phyloP scores from a whole-genome alignment of 2,888 invertebrate species.

The Melinopterus prodromus region DNA sequence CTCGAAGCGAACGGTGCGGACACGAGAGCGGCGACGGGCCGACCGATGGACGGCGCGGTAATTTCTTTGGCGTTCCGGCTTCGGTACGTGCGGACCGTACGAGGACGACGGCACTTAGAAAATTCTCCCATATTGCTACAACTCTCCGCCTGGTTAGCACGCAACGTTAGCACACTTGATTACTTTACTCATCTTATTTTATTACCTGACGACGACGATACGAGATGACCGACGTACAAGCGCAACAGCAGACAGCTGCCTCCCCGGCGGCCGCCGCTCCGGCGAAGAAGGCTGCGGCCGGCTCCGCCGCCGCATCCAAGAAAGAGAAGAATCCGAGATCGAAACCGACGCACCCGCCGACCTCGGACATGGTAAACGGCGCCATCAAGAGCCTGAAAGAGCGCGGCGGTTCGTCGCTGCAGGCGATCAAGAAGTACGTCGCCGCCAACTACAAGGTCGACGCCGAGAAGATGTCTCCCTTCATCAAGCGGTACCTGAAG shows the following conservation, averaged over 20 bases:
- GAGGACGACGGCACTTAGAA: background rate
- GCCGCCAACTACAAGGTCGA: slow-evolving; percentile 68
- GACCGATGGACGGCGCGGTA: background rate
- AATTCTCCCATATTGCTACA: background rate
- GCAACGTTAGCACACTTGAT: background rate
- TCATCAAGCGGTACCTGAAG: slow-evolving; percentile 69
- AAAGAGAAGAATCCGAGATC: slow-evolving; percentile 35
- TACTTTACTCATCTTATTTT: background rate
- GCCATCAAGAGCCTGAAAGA: slow-evolving; percentile 66
- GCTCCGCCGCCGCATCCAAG: slow-evolving; percentile 17
- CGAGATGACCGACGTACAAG: slow-evolving; percentile 6
- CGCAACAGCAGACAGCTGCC: slow-evolving; percentile 27
- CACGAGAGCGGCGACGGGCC: background rate
- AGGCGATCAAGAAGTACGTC: slow-evolving; percentile 72
- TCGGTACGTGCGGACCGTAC: slow-evolving; percentile 15
- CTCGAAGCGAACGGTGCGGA: background rate
- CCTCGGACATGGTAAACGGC: slow-evolving; percentile 66
- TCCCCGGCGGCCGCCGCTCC: slow-evolving; percentile 31
- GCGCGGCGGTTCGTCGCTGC: slow-evolving; percentile 66
- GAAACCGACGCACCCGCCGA: slow-evolving; percentile 60
- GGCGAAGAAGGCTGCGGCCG: slow-evolving; percentile 45
- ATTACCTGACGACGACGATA: too few species aligned
- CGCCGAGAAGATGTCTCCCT: slow-evolving; percentile 65
- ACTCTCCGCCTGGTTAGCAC: background rate
- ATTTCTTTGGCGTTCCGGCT: background rate